Evolutionary conservation across 1,140 invertebrate genomes (phyloP).

Genomic region (Spodoptera frugiperda): DNA sequence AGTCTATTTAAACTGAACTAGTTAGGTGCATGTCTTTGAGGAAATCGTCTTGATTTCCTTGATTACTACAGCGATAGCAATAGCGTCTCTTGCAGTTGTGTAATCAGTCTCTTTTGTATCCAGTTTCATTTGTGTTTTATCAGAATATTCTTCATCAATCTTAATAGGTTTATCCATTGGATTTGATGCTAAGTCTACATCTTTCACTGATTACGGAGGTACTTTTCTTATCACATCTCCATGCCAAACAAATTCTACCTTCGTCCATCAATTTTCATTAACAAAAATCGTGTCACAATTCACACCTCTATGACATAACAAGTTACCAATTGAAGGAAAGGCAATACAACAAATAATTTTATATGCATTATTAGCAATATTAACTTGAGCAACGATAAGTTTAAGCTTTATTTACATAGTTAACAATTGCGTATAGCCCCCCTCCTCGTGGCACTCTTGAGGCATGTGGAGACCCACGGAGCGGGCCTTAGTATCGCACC

Average conservation of each 20-base stretch:
- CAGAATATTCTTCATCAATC: background rate
- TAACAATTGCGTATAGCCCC: slow-evolving; percentile 77
- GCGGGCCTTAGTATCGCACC: slow-evolving; percentile 68
- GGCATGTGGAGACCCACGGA: slow-evolving; percentile 58
- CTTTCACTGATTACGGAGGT: too few relatives aligned
- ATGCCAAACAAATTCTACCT: background rate
- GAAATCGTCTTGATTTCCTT: slow-evolving; percentile 53
- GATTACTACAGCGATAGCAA: slow-evolving; percentile 32
- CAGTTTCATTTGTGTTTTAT: slow-evolving; percentile 2
- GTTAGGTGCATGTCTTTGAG: slow-evolving; percentile 61
- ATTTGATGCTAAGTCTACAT: background rate
- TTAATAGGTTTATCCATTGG: background rate
- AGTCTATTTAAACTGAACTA: slow-evolving; percentile 53
- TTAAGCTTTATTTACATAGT: slow-evolving; percentile 79
- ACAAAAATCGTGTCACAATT: background rate
- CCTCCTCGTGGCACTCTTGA: slow-evolving; percentile 60
- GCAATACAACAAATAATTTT: slow-evolving; percentile 24
- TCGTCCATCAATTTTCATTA: background rate
- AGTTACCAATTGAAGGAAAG: slow-evolving; percentile 22
- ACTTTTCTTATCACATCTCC: background rate
- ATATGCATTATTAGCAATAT: slow-evolving; percentile 57
- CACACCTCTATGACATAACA: slow-evolving; percentile 6
- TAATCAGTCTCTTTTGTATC: background rate
- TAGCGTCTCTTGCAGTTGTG: background rate
- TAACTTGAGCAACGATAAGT: slow-evolving; percentile 69